Conservation (phyloP, 2,888 invertebrate genomes). For the Zaprionus bogoriensis region DNA sequence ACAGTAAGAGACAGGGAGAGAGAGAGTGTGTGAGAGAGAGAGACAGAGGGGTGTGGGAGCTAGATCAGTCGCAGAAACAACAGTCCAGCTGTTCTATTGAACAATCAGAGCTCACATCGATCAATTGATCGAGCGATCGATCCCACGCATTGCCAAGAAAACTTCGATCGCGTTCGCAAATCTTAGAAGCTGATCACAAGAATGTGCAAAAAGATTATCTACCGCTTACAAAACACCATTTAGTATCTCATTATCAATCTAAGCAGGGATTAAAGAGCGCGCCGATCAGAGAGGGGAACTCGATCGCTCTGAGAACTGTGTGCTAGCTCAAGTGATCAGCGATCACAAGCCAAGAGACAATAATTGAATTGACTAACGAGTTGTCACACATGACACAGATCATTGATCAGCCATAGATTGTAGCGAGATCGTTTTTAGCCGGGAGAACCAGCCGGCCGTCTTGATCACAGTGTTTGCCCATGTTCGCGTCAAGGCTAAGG, state of each 20-base stretch:
- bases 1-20: not conserved
- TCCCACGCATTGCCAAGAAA: not conserved
- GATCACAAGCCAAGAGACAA: not conserved
- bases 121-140: constrained; percentile 1
- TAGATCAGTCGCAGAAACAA: not conserved
- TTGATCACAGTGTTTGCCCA: too few relatives aligned
- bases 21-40: not conserved
- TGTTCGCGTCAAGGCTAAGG: constrained; percentile 44
- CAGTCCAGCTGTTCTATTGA: constrained; percentile 1
- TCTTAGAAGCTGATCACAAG: not conserved
- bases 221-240: not conserved
- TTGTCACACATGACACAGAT: constrained; percentile 4
- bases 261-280: not conserved
- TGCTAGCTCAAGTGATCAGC: not conserved
- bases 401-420: not conserved
- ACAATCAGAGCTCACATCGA: not conserved
- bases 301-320: not conserved
- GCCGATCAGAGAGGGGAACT: not conserved
- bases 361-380: constrained; percentile 4
- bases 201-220: not conserved
- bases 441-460: too few relatives aligned
- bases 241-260: not conserved
- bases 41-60: not conserved
- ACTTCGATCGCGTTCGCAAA: not conserved
- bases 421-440: too few relatives aligned